These are phyloP conservation scores for Sarcophaga peregrina DNA, from an alignment of 1,140 invertebrate species.

Conservation along the genomic window DNA sequence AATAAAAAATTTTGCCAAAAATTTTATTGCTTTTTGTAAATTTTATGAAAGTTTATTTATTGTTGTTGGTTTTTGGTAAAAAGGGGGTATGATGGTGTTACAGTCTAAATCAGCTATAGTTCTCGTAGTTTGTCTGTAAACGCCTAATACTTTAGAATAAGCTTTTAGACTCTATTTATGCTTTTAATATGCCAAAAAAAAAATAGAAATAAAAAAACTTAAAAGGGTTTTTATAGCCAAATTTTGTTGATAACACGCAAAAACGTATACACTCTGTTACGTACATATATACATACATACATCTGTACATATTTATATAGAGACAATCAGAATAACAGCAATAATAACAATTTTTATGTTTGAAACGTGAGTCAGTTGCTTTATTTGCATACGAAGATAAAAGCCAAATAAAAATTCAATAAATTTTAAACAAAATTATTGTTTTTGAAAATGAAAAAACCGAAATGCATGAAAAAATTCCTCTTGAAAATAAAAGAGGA, in stretches of 20 bases:
- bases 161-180: neutral
- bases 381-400: conserved; percentile 23
- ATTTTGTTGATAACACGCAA: neutral
- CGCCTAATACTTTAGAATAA: neutral
- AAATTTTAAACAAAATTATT: neutral
- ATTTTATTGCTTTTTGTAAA: conserved; percentile 12
- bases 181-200: neutral
- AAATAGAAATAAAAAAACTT: no score
- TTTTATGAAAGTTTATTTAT: neutral
- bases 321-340: no score
- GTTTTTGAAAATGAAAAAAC: no score
- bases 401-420: neutral
- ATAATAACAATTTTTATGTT: neutral
- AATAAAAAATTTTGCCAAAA: neutral
- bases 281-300: no score
- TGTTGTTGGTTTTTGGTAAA: no score
- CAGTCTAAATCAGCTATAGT: no score
- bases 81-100: no score
- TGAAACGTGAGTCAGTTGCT: conserved; percentile 12
- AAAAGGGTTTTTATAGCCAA: conserved; percentile 9
- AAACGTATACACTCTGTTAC: no score
- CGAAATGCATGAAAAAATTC: no score
- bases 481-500: no score
- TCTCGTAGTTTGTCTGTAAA: neutral
- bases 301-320: no score